A percentile compares a stretch with the other conserved stretches of the same genome.
Evolutionary conservation across 2,113 vertebrate genomes (phyloP).

Genomic region (Rhabdornis inornatus): DNA sequence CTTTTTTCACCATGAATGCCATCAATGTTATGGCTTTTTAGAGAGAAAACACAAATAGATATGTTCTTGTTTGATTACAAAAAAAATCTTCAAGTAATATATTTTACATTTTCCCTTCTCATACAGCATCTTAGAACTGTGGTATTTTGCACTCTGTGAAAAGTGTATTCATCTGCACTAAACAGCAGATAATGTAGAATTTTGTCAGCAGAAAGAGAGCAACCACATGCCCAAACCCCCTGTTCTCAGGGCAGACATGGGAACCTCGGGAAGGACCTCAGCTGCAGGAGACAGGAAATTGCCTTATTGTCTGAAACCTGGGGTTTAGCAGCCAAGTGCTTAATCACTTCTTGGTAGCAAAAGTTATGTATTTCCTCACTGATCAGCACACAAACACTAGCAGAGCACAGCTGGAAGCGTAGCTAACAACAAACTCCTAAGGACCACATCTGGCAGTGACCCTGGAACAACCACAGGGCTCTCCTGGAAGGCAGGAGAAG

Average conservation of each 20-base stretch:
- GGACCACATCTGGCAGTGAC: neutral
- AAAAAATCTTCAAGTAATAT: neutral
- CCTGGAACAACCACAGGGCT: fast-evolving
- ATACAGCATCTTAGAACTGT: neutral
- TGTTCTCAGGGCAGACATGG: conserved; percentile 9
- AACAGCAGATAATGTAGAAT: neutral
- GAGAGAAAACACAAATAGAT: neutral
- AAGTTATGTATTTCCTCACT: conserved; percentile 46
- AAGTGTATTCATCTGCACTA: neutral
- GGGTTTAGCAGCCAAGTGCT: conserved; percentile 39
- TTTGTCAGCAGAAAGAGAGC: neutral
- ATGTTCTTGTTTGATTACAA: neutral
- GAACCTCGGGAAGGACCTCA: conserved; percentile 8
- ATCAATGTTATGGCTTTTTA: neutral
- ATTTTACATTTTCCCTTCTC: neutral
- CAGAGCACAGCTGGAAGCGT: neutral
- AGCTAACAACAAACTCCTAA: neutral
- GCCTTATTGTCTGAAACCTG: conserved; percentile 49
- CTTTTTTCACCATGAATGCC: neutral
- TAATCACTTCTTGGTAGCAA: conserved; percentile 33
- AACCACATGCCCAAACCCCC: neutral
- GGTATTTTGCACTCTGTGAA: neutral
- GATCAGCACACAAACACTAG: conserved; percentile 49
- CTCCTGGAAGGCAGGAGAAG: neutral
- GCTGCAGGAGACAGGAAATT: conserved; percentile 50